phyloP scores from a whole-genome alignment of 2,113 vertebrate genomes.

The Callopanchax toddi region DNA sequence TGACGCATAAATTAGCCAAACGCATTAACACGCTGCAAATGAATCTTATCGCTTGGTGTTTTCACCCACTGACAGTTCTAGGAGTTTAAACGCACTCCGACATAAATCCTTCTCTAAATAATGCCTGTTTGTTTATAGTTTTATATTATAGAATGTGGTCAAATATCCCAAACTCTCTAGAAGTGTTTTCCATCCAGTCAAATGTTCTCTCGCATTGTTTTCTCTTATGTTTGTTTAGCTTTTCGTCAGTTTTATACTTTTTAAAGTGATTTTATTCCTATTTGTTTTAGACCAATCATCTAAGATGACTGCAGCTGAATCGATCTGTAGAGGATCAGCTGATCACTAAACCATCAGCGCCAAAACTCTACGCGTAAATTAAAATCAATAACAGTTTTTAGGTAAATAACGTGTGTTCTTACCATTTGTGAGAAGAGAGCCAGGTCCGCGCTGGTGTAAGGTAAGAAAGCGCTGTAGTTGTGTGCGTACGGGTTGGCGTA shows the following conservation, averaged over 20 bases:
- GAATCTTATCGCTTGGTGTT: constrained; percentile 20
- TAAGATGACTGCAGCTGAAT: too few relatives aligned
- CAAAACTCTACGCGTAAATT: too few relatives aligned
- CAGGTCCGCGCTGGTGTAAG: constrained; percentile 93
- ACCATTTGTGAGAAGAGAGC: constrained; percentile 98
- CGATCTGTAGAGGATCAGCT: not conserved
- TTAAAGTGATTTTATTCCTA: too few relatives aligned
- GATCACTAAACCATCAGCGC: not conserved
- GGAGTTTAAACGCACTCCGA: not conserved
- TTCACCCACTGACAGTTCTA: not conserved
- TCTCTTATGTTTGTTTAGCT: constrained; percentile 1
- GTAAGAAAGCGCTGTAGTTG: constrained; percentile 96
- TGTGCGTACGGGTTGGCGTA: constrained; percentile 93
- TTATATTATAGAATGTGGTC: too few relatives aligned
- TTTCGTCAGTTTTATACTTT: too few relatives aligned
- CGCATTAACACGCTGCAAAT: constrained; percentile 27
- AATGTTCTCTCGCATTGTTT: too few relatives aligned
- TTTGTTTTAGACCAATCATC: too few relatives aligned
- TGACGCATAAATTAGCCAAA: constrained; percentile 11
- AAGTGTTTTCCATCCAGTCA: too few relatives aligned
- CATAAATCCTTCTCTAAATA: not conserved
- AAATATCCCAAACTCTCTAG: too few relatives aligned
- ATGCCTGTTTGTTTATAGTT: too few relatives aligned
- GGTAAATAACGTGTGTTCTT: constrained; percentile 60
- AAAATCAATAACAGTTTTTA: too few relatives aligned